phyloP scores from a whole-genome alignment of 2,888 invertebrate genomes.

The Teinopalpus imperialis region DNA sequence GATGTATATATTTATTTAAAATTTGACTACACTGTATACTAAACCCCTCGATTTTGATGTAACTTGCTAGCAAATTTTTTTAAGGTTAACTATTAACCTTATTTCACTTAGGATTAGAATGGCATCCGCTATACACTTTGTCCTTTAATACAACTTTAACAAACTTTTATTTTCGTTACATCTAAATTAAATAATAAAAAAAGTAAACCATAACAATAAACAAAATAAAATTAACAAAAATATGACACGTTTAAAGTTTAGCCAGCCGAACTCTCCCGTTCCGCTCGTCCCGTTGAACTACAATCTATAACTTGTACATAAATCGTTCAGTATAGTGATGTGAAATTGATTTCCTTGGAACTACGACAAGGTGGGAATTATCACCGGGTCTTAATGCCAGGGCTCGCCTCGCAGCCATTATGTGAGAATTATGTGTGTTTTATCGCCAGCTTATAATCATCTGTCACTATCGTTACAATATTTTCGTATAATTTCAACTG shows the following conservation, averaged over 20 bases:
- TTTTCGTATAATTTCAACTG: conserved; percentile 78
- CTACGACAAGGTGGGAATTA: conserved; percentile 55
- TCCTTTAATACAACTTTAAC: no score
- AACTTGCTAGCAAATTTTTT: no score
- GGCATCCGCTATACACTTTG: no score
- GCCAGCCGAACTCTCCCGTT: background rate
- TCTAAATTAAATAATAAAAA: no score
- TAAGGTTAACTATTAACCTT: no score
- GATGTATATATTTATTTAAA: no score
- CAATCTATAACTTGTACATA: conserved; percentile 15
- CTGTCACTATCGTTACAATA: conserved; percentile 81
- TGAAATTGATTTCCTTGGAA: conserved; percentile 62
- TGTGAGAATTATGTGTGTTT: conserved; percentile 79
- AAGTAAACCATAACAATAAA: no score
- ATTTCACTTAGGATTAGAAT: no score
- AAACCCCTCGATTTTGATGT: no score
- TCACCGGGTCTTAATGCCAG: conserved; percentile 46
- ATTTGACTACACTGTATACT: no score
- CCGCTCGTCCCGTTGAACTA: conserved; percentile 1
- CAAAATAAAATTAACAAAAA: no score
- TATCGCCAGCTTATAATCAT: conserved; percentile 81
- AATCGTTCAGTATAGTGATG: conserved; percentile 37
- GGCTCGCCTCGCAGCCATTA: conserved; percentile 56
- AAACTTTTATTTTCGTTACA: no score
- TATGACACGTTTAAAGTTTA: background rate